A percentile compares a stretch with the other conserved stretches of the same genome.
These are phyloP conservation scores for Agrotis ipsilon DNA, from an alignment of 2,888 invertebrate genomes.

Conservation along the genomic window DNA sequence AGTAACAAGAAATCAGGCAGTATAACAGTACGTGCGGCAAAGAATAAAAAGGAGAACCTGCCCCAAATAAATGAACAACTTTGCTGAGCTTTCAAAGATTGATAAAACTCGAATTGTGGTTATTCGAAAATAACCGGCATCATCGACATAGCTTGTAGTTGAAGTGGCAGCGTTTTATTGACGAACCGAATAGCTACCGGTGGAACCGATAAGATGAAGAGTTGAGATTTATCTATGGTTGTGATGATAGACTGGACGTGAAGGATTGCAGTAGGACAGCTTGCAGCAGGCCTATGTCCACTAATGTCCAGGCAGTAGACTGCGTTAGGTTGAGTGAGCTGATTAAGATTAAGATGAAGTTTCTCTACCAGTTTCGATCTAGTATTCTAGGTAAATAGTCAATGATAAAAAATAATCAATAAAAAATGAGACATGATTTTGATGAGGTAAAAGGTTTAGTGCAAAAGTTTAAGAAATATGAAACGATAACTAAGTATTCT, in stretches of 20 bases:
- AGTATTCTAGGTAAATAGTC: background rate
- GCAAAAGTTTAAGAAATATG: background rate
- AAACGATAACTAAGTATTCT: slow-evolving; percentile 2
- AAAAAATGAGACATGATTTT: slow-evolving; percentile 21
- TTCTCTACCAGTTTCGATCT: background rate
- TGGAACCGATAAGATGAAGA: background rate
- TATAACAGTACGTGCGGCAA: too few relatives aligned
- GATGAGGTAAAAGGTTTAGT: slow-evolving; percentile 20
- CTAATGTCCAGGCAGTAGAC: too few relatives aligned
- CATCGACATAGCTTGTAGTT: background rate
- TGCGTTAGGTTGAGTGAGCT: too few relatives aligned
- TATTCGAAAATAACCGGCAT: background rate
- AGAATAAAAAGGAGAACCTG: background rate
- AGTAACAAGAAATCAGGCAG: too few relatives aligned
- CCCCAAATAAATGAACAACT: background rate
- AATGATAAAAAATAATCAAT: background rate
- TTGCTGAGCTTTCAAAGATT: background rate
- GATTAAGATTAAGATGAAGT: background rate
- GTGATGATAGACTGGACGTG: background rate
- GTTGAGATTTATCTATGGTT: background rate
- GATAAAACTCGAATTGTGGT: background rate
- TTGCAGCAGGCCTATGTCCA: background rate
- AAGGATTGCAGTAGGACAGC: background rate
- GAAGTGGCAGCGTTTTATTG: background rate
- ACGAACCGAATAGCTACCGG: background rate